Evolutionary conservation across 2,113 vertebrate genomes (phyloP).

Genomic region (Anolis carolinensis): DNA sequence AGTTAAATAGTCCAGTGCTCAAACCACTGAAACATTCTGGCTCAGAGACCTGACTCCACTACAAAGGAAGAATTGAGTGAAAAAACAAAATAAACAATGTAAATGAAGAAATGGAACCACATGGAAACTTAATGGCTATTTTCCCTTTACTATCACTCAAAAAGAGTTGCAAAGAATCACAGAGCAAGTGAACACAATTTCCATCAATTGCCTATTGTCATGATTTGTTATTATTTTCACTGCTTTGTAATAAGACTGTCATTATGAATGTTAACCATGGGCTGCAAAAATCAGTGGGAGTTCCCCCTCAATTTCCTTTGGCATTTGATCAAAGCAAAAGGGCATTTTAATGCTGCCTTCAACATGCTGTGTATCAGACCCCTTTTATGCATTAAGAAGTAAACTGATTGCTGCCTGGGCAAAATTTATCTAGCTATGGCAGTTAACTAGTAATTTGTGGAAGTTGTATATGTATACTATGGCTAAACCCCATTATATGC

Average conservation of each 20-base stretch:
- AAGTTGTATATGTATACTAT: neutral
- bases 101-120: neutral
- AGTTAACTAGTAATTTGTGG: neutral
- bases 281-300: neutral
- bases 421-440: neutral
- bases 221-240: neutral
- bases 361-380: neutral
- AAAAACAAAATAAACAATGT: neutral
- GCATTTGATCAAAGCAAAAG: constrained; percentile 6
- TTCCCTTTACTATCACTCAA: neutral
- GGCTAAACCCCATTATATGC: neutral
- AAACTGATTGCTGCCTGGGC: constrained; percentile 8
- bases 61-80: too few species aligned
- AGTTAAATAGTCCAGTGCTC: too few species aligned
- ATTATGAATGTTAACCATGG: neutral
- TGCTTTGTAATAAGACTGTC: neutral
- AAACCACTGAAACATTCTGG: too few species aligned
- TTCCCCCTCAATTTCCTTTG: neutral
- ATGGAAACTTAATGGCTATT: neutral
- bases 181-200: neutral
- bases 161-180: neutral
- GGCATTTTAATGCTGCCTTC: neutral
- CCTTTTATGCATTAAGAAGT: neutral
- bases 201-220: neutral
- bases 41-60: neutral